Conservation (phyloP, 2,113 vertebrate species). For the Notechis scutatus region DNA sequence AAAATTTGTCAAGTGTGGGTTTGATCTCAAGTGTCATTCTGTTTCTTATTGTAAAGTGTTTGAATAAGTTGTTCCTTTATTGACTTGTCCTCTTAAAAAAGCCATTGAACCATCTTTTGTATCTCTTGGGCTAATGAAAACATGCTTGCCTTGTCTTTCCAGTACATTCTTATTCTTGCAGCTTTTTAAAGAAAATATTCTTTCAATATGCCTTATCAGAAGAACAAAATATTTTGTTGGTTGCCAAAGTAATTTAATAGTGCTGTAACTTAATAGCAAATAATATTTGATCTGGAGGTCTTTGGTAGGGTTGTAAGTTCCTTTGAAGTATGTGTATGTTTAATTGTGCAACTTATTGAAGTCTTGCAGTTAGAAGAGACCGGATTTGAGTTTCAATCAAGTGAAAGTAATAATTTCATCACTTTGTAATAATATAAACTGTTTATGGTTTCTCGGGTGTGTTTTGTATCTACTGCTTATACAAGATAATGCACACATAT, state of each 20-base stretch:
- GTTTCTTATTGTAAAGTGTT: background rate
- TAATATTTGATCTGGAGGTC: background rate
- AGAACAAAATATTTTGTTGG: background rate
- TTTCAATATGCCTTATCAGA: background rate
- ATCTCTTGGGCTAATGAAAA: background rate
- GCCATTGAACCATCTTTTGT: background rate
- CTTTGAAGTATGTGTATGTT: background rate
- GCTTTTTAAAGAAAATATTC: background rate
- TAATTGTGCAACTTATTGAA: background rate
- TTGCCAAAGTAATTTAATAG: background rate
- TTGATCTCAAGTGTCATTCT: background rate
- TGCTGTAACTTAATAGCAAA: background rate
- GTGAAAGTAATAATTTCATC: background rate
- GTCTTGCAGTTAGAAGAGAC: background rate
- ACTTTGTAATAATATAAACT: background rate
- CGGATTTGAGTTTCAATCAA: background rate
- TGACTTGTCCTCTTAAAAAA: background rate
- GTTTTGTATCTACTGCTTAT: background rate
- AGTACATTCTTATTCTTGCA: background rate
- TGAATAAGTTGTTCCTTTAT: background rate
- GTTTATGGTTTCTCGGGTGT: background rate
- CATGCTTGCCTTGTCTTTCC: background rate
- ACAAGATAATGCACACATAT: background rate
- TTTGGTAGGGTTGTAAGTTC: background rate
- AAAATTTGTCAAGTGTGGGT: background rate